These are phyloP conservation scores for Zoanthus sansibaricus DNA, from an alignment of 92 coral and sea anemone species.

Conservation along the genomic window DNA sequence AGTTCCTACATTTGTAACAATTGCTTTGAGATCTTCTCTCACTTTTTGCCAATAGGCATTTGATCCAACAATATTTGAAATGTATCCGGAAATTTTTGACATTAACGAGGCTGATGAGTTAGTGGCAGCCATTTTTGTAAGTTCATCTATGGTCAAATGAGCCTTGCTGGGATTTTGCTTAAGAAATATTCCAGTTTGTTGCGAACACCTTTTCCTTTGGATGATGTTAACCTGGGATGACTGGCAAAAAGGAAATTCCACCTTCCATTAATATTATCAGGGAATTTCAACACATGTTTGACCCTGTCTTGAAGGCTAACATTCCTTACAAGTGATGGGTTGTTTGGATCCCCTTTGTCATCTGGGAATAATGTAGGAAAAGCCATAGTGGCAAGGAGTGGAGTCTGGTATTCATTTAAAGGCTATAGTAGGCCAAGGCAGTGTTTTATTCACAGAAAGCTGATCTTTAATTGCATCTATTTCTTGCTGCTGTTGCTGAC, in stretches of 20 bases:
- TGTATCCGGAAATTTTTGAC: constrained; percentile 22
- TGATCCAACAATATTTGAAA: not conserved
- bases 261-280: not conserved
- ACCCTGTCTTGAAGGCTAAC: not conserved
- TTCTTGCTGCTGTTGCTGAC: constrained; percentile 17
- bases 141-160: constrained; percentile 32
- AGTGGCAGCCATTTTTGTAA: constrained; percentile 51
- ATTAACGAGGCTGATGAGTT: constrained; percentile 15
- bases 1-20: constrained; percentile 24
- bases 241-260: constrained; percentile 2
- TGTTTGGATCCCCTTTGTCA: constrained; percentile 1
- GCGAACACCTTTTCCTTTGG: constrained; percentile 53
- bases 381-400: not conserved
- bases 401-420: not conserved
- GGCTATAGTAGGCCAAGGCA: not conserved
- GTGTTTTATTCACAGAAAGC: not conserved
- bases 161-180: too few species aligned
- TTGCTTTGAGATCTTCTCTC: too few species aligned
- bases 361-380: not conserved
- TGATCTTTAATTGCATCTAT: not conserved
- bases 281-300: constrained; percentile 4
- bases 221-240: constrained; percentile 31
- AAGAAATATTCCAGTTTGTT: constrained; percentile 51
- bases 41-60: too few species aligned
- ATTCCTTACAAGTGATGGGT: not conserved